A percentile compares a stretch with the other conserved stretches of the same genome.
Conservation (phyloP, 2,888 invertebrate genomes). For the Malthinus seriepunctatus region DNA sequence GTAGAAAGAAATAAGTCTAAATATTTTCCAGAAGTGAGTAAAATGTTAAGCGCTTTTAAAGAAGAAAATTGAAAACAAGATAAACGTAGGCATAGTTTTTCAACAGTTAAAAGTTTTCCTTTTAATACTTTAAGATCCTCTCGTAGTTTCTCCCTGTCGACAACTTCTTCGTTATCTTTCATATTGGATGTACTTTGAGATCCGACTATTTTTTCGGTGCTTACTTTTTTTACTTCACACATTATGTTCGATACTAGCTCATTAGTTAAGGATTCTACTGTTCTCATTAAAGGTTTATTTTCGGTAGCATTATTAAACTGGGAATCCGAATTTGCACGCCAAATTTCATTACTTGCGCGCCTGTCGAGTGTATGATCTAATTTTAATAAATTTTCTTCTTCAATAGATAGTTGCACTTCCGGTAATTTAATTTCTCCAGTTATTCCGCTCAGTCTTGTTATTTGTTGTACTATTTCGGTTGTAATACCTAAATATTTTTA, state of each 20-base stretch:
- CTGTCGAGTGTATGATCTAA: constrained; percentile 35
- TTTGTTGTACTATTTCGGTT: constrained; percentile 56
- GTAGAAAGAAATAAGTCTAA: constrained; percentile 61
- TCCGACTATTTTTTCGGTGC: constrained; percentile 45
- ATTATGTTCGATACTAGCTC: constrained; percentile 59
- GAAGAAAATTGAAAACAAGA: constrained; percentile 61
- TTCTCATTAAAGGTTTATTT: constrained; percentile 39
- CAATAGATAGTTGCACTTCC: constrained; percentile 46
- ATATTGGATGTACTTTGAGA: constrained; percentile 29
- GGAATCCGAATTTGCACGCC: constrained; percentile 44
- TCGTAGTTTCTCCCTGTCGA: constrained; percentile 29
- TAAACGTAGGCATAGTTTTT: constrained; percentile 55
- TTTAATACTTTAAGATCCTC: constrained; percentile 45
- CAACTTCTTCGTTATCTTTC: constrained; percentile 32
- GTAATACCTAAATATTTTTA: constrained; percentile 46
- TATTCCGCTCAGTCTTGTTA: constrained; percentile 60
- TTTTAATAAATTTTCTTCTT: constrained; percentile 48
- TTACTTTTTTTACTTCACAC: constrained; percentile 57
- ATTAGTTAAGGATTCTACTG: constrained; percentile 56
- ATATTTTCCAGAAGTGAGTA: constrained; percentile 59
- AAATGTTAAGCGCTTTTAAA: constrained; percentile 58
- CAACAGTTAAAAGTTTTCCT: constrained; percentile 53
- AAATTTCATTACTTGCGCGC: constrained; percentile 35
- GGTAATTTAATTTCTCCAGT: constrained; percentile 57
- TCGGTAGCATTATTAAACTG: constrained; percentile 37